phyloP scores from a whole-genome alignment of 2,888 invertebrate genomes.

The Capitulum mitella region DNA sequence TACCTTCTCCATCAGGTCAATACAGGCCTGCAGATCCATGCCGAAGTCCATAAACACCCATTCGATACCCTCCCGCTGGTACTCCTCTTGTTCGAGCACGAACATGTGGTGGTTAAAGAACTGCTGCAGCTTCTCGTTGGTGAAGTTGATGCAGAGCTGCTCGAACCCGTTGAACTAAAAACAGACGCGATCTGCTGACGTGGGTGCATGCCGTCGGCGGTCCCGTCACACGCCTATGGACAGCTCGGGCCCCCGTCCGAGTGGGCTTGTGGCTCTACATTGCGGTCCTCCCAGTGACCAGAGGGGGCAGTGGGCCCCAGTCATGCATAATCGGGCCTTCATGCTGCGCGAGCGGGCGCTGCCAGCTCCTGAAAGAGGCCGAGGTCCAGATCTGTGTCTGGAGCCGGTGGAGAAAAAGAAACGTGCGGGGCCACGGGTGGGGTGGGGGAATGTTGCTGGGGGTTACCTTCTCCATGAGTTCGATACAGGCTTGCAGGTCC shows the following conservation, averaged over 20 bases:
- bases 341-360: too few species aligned
- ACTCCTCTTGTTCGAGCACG: slow-evolving; percentile 94
- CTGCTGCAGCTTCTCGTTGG: slow-evolving; percentile 94
- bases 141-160: slow-evolving; percentile 97
- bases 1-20: slow-evolving; percentile 85
- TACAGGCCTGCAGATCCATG: slow-evolving; percentile 91
- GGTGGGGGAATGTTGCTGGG: background rate
- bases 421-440: background rate
- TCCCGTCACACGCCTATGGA: too few species aligned
- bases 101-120: slow-evolving; percentile 99
- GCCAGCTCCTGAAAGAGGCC: too few species aligned
- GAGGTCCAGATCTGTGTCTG: background rate
- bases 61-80: slow-evolving; percentile 86
- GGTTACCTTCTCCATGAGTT: slow-evolving; percentile 75
- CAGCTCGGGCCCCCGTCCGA: too few species aligned
- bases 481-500: slow-evolving; percentile 92
- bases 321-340: too few species aligned
- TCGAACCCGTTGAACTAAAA: slow-evolving; percentile 87
- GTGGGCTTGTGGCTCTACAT: too few species aligned
- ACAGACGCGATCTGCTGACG: too few species aligned
- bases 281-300: too few species aligned
- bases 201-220: too few species aligned
- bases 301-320: too few species aligned
- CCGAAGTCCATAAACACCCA: slow-evolving; percentile 97
- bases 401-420: too few species aligned